Percentiles rank a stretch among this genome's conserved stretches.
Evolutionary conservation across 2,113 vertebrate genomes (phyloP).

Genomic region (Anthoscopus minutus): DNA sequence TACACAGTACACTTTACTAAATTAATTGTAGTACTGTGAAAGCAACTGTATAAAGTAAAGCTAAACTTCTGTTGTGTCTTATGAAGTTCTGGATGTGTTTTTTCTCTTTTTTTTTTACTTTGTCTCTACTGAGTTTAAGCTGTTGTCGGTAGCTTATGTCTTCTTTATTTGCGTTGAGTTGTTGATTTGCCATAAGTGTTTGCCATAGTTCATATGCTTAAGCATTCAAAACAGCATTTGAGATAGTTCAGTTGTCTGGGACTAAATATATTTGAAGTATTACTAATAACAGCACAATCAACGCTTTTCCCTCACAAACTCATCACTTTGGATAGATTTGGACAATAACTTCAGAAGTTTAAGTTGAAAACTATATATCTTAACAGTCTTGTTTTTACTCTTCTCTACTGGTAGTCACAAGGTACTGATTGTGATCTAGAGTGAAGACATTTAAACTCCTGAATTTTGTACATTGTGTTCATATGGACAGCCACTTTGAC

Average conservation of each 20-base stretch:
- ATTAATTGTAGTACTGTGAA: neutral
- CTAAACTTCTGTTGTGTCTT: neutral
- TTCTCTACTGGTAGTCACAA: neutral
- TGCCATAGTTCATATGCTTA: neutral
- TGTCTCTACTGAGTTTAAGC: neutral
- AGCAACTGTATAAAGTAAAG: neutral
- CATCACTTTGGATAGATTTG: neutral
- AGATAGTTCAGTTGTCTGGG: neutral
- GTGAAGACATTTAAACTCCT: neutral
- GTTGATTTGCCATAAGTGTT: neutral
- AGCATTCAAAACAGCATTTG: neutral
- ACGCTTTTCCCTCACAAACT: neutral
- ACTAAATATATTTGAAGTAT: neutral
- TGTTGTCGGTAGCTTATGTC: neutral
- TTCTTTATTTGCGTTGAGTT: neutral
- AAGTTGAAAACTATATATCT: neutral
- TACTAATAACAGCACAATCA: neutral
- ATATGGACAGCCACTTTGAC: neutral
- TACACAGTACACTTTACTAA: neutral
- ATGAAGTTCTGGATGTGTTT: neutral
- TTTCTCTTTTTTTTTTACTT: neutral
- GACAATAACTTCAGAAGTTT: neutral
- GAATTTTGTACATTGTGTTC: neutral
- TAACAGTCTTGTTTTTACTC: neutral
- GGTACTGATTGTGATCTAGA: neutral